Conservation (phyloP, 2,888 invertebrate species). For the Heliconius hortense region DNA sequence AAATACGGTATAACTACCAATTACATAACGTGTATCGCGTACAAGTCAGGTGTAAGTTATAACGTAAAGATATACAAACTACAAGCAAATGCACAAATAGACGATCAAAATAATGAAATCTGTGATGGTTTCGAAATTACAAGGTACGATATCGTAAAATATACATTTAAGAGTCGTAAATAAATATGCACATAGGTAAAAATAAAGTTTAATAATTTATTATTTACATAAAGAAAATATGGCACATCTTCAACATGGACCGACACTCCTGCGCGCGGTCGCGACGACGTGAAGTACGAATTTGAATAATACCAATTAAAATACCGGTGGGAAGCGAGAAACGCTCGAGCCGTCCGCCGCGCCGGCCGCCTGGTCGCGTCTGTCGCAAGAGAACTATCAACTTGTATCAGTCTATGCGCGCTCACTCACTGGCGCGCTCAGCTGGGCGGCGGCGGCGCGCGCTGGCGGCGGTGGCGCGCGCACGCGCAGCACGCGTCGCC, state of each 20-base stretch:
- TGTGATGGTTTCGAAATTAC: slow-evolving; percentile 64
- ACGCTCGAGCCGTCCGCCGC: slow-evolving; percentile 62
- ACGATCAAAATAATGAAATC: slow-evolving; percentile 59
- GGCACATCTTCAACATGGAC: slow-evolving; percentile 79
- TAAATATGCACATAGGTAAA: slow-evolving; percentile 73
- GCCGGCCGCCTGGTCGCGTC: slow-evolving; percentile 67
- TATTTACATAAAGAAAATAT: slow-evolving; percentile 82
- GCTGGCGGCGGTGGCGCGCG: slow-evolving; percentile 76
- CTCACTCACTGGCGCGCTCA: slow-evolving; percentile 71
- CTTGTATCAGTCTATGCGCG: slow-evolving; percentile 77
- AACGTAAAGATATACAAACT: slow-evolving; percentile 55
- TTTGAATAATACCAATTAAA: slow-evolving; percentile 79
- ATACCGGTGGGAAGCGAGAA: slow-evolving; percentile 79
- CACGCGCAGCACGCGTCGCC: slow-evolving; percentile 84
- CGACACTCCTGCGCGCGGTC: slow-evolving; percentile 48
- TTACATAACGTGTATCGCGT: slow-evolving; percentile 35
- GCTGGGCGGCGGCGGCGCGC: slow-evolving; percentile 55
- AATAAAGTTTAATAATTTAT: slow-evolving; percentile 72
- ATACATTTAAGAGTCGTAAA: slow-evolving; percentile 67
- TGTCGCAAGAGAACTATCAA: slow-evolving; percentile 75
- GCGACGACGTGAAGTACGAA: slow-evolving; percentile 46
- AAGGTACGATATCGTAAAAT: slow-evolving; percentile 47
- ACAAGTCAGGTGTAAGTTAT: slow-evolving; percentile 36
- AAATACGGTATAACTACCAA: slow-evolving; percentile 43
- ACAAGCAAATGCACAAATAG: slow-evolving; percentile 79